phyloP scores from a whole-genome alignment of 30 jellyfish, hydroid and myxozoan species.

The Phacellophora camtschatica region DNA sequence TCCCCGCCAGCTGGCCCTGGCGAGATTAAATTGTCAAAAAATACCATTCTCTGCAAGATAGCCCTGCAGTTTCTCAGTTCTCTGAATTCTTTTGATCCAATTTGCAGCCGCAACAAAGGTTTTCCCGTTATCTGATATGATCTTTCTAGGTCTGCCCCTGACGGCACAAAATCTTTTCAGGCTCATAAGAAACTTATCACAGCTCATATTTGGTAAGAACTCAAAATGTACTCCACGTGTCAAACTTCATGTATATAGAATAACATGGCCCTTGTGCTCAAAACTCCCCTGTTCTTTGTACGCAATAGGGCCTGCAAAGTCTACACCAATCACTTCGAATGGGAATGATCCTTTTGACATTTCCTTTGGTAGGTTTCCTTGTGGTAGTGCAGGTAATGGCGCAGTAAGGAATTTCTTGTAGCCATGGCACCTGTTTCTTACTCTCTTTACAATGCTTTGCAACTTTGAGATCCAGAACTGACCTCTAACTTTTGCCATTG shows the following conservation, averaged over 20 bases:
- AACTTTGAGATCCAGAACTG: slow-evolving; percentile 22
- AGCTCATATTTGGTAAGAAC: slow-evolving; percentile 5
- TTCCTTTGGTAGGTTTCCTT: slow-evolving; percentile 9
- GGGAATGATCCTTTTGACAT: slow-evolving; percentile 9
- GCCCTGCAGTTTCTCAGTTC: slow-evolving; percentile 19
- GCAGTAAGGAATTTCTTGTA: slow-evolving; percentile 3
- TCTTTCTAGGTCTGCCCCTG: slow-evolving; percentile 48
- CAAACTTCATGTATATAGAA: too few species aligned
- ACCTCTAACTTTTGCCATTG: slow-evolving; percentile 16
- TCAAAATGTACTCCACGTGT: slow-evolving; percentile 24
- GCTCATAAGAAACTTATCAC: slow-evolving; percentile 6
- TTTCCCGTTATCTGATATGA: slow-evolving; percentile 46
- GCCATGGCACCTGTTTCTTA: slow-evolving; percentile 15
- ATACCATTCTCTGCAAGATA: slow-evolving; percentile 1
- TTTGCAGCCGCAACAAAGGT: slow-evolving; percentile 52
- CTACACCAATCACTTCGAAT: background rate
- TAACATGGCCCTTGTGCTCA: too few species aligned
- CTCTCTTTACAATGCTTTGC: background rate
- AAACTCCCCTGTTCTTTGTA: too few species aligned
- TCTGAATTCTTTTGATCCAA: slow-evolving; percentile 10
- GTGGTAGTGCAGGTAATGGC: slow-evolving; percentile 4
- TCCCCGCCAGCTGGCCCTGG: slow-evolving; percentile 67
- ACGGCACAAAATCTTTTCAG: slow-evolving; percentile 25
- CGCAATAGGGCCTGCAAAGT: too few species aligned
- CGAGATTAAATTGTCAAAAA: slow-evolving; percentile 42